Conservation (phyloP, 2,113 vertebrate genomes). For the Chionodraco myersi region DNA sequence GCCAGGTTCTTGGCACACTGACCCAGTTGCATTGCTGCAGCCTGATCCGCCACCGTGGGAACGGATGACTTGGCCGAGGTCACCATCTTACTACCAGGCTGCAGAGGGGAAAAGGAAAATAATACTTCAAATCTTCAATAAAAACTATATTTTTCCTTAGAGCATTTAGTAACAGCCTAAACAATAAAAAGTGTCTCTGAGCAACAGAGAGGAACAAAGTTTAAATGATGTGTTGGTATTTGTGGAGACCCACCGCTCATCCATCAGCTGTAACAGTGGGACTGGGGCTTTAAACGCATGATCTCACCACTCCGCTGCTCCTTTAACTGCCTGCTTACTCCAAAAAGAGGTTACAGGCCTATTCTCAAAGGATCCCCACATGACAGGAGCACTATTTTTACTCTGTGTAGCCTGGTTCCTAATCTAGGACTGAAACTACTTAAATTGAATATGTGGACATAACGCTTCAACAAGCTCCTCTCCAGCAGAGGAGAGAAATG, state of each 20-base stretch:
- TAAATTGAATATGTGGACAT: conserved; percentile 1
- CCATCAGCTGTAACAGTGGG: neutral
- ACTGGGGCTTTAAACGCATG: conserved; percentile 16
- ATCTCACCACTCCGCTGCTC: conserved; percentile 18
- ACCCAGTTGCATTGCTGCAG: conserved; percentile 97
- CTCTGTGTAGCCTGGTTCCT: conserved; percentile 55
- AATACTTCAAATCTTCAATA: neutral
- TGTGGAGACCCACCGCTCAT: neutral
- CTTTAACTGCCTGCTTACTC: conserved; percentile 20
- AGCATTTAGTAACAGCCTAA: neutral
- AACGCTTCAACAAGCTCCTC: conserved; percentile 33
- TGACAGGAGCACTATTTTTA: conserved; percentile 65
- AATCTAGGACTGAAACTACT: conserved; percentile 34
- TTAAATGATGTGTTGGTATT: conserved; percentile 9
- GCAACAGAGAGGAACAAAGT: conserved; percentile 1
- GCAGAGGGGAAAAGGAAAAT: neutral
- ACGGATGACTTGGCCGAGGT: conserved; percentile 95
- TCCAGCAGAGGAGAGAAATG: conserved; percentile 2
- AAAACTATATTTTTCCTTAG: neutral
- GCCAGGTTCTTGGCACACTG: conserved; percentile 98
- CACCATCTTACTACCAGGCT: conserved; percentile 99
- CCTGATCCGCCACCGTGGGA: conserved; percentile 95
- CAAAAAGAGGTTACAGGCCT: conserved; percentile 62
- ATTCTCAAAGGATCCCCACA: conserved; percentile 55
- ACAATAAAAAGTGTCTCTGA: neutral